Base-by-base conservation (phyloP, 1,140 invertebrate genomes). In the Brachionus angularis region DNA sequence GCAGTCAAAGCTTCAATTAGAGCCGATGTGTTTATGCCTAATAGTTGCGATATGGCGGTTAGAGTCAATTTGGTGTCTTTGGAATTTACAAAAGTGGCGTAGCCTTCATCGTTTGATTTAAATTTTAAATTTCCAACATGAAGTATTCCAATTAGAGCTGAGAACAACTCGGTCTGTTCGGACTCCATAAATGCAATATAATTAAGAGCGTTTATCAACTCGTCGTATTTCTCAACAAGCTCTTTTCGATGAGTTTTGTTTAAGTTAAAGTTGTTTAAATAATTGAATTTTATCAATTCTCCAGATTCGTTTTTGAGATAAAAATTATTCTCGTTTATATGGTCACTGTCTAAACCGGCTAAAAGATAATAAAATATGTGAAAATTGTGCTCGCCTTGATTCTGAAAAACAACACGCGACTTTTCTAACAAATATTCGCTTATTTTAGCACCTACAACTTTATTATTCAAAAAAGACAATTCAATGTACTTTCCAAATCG, bases 401-500 rank as follows among this genome's bases (percentile, higher is more conserved):
- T 88, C 73, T 88, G 85, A 52, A 80, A 82, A 18, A 86, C 86
- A 1, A 89, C 87, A 72, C 88, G 81, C 5, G 87, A 88, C 76
- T 89, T 89, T 83, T 89, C 89, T 72, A 89, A 79, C 8, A 90
- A 81, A 76, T 89, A 90, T 76, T 89, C 89, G 7, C 88, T 89
- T 67, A 90, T 87, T 78, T 86, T 86, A 39, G 88, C 89, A 44
- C 88, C 88, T 72, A 85, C 83, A 1, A 88, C 88, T 79, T 89
- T 87, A 16, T 88, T 88, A 61, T 87, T 87, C 73, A 82, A 75
- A 77, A 91, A 90, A 72, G 88, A 85, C 75, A 91, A 88, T 79
- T 91, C 89, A 5, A 91, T 86, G 78, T 91, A 91, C 81, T 91
- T 90, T 21, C 88, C 88, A 83, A 96, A 97, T 73, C 94, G 85